Evolutionary conservation across 2,888 invertebrate genomes (phyloP).

Genomic region (Drosophila hamatofila): DNA sequence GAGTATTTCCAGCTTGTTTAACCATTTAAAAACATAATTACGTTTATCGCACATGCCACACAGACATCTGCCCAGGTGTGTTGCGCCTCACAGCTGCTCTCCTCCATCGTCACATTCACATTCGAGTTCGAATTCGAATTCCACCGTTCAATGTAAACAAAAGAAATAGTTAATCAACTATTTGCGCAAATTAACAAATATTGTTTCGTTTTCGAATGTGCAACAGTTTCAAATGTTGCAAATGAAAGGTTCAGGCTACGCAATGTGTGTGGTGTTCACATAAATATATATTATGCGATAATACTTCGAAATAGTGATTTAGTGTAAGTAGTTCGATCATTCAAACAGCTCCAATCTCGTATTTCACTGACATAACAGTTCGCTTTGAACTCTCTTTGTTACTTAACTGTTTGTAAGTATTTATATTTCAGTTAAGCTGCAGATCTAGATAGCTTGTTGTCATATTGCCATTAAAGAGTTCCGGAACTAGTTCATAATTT

Average conservation of each 20-base stretch:
- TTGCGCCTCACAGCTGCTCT: slow-evolving; percentile 5
- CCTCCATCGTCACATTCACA: slow-evolving; percentile 1
- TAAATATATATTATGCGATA: not conserved
- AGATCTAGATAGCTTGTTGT: too few species aligned
- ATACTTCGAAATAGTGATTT: not conserved
- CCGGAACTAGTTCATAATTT: not conserved
- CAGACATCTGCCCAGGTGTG: slow-evolving; percentile 13
- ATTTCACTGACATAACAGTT: not conserved
- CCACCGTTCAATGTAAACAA: not conserved
- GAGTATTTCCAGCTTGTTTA: slow-evolving; percentile 35
- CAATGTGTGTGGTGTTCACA: not conserved
- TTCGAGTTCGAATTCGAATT: not conserved
- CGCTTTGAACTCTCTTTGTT: not conserved
- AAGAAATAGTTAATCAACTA: slow-evolving; percentile 8
- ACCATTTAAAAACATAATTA: slow-evolving; percentile 58
- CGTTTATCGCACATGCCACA: slow-evolving; percentile 37
- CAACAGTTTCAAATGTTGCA: slow-evolving; percentile 8
- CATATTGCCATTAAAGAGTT: not conserved
- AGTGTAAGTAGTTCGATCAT: not conserved
- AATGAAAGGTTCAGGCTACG: not conserved
- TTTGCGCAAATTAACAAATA: slow-evolving; percentile 16
- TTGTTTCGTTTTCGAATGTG: not conserved
- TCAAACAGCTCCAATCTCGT: not conserved
- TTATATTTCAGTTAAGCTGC: not conserved
- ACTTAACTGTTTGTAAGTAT: not conserved